phyloP scores from a whole-genome alignment of 2,113 vertebrate genomes.

The Hippocampus mohnikei region DNA sequence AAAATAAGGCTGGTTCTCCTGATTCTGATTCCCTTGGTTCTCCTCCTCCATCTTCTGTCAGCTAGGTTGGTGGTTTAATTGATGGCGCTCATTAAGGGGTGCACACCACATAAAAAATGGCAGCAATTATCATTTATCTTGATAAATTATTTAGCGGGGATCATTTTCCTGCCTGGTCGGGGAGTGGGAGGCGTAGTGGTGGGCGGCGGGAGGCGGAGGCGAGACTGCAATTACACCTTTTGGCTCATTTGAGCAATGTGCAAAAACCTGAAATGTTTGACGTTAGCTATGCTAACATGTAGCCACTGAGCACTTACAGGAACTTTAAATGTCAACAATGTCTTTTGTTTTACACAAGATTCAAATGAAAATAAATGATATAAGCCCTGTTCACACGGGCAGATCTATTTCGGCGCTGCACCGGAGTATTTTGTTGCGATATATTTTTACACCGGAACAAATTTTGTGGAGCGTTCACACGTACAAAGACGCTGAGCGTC shows the following conservation, averaged over 20 bases:
- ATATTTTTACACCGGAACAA: too few species aligned
- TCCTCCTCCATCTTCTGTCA: constrained; percentile 71
- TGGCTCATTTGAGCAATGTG: background rate
- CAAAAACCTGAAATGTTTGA: background rate
- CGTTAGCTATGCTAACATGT: background rate
- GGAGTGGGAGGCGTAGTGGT: constrained; percentile 72
- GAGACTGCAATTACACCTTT: constrained; percentile 35
- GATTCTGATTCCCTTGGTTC: background rate
- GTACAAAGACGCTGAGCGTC: too few species aligned
- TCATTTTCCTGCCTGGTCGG: constrained; percentile 82
- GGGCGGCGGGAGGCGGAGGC: constrained; percentile 42
- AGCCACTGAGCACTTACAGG: background rate
- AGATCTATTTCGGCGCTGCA: too few species aligned
- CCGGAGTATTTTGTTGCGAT: too few species aligned
- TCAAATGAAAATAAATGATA: too few species aligned
- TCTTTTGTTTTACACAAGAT: too few species aligned
- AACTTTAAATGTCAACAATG: too few species aligned
- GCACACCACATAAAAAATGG: constrained; percentile 76
- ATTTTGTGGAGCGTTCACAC: too few species aligned
- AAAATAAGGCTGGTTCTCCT: background rate
- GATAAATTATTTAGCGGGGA: constrained; percentile 99
- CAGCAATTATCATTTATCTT: constrained; percentile 99
- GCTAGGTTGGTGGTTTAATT: constrained; percentile 92
- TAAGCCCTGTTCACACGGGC: too few species aligned
- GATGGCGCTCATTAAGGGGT: constrained; percentile 94